A percentile compares a stretch with the other conserved stretches of the same genome.
phyloP scores from a whole-genome alignment of 2,113 vertebrate genomes.

The Eretmochelys imbricata region DNA sequence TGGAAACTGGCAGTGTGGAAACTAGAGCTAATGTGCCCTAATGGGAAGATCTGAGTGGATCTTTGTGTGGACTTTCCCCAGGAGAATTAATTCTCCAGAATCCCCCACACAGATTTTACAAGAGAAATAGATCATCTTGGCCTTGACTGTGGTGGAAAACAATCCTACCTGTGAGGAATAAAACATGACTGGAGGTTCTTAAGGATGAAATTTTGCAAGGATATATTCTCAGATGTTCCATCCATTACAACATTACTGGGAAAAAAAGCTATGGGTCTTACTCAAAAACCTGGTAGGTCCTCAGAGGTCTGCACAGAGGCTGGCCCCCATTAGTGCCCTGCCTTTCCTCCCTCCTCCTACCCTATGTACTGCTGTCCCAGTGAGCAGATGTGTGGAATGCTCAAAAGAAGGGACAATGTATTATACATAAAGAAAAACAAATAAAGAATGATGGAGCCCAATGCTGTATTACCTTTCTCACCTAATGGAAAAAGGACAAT shows the following conservation, averaged over 20 bases:
- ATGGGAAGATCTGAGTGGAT: neutral
- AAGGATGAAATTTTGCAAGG: too few relatives aligned
- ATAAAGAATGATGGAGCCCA: neutral
- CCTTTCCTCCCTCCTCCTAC: neutral
- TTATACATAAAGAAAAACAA: neutral
- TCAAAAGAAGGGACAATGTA: neutral
- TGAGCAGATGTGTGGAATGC: neutral
- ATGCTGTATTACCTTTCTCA: neutral
- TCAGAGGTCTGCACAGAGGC: too few relatives aligned
- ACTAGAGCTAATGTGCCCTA: neutral
- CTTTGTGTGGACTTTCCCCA: neutral
- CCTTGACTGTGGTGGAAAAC: too few relatives aligned
- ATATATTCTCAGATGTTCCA: too few relatives aligned
- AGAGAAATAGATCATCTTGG: too few relatives aligned
- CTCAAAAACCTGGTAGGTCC: too few relatives aligned
- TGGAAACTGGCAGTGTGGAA: neutral
- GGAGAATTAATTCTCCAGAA: neutral
- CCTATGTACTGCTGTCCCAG: neutral
- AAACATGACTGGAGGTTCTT: too few relatives aligned
- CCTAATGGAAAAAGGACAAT: neutral
- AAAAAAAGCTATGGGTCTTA: too few relatives aligned
- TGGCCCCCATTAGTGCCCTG: too few relatives aligned
- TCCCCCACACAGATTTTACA: neutral
- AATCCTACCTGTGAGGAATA: too few relatives aligned
- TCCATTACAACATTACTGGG: too few relatives aligned